A percentile compares a stretch with the other conserved stretches of the same genome.
Conservation (phyloP, 1,140 invertebrate genomes). For the Charaxes varanes region DNA sequence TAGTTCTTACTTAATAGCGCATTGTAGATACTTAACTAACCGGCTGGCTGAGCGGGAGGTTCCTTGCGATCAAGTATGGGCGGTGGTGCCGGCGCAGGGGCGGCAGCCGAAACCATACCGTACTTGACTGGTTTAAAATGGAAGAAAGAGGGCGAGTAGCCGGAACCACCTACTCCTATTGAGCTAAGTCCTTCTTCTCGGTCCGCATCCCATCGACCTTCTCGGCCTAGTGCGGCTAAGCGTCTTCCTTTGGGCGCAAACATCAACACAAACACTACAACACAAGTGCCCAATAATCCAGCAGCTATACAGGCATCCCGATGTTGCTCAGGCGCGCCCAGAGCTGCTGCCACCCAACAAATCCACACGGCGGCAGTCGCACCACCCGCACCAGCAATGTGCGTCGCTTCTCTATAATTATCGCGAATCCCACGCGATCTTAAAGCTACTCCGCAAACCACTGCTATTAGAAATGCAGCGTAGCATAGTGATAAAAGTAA, state of each 20-base stretch:
- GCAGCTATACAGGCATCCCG: constrained; percentile 92
- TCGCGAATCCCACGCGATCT: constrained; percentile 91
- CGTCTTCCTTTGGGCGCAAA: constrained; percentile 95
- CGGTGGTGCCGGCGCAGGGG: constrained; percentile 41
- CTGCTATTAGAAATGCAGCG: constrained; percentile 86
- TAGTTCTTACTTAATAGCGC: constrained; percentile 60
- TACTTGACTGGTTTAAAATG: constrained; percentile 91
- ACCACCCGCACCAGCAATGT: constrained; percentile 90
- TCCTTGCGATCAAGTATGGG: constrained; percentile 65
- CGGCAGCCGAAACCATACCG: constrained; percentile 77
- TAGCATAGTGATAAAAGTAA: constrained; percentile 88
- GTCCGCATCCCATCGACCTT: constrained; percentile 85
- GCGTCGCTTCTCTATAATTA: constrained; percentile 91
- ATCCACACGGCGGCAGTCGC: constrained; percentile 91
- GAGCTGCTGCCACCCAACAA: constrained; percentile 84
- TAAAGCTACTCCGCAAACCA: constrained; percentile 88
- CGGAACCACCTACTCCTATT: constrained; percentile 83
- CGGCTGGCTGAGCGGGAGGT: constrained; percentile 75
- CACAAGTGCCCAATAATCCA: constrained; percentile 87
- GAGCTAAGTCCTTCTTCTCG: constrained; percentile 85
- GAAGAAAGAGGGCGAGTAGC: constrained; percentile 92
- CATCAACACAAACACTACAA: constrained; percentile 92
- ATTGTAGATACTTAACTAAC: constrained; percentile 76
- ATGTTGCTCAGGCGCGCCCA: constrained; percentile 84
- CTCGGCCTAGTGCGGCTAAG: constrained; percentile 90